These are phyloP conservation scores for Talpa occidentalis DNA, from an alignment of 2,113 vertebrate species.

Conservation along the genomic window DNA sequence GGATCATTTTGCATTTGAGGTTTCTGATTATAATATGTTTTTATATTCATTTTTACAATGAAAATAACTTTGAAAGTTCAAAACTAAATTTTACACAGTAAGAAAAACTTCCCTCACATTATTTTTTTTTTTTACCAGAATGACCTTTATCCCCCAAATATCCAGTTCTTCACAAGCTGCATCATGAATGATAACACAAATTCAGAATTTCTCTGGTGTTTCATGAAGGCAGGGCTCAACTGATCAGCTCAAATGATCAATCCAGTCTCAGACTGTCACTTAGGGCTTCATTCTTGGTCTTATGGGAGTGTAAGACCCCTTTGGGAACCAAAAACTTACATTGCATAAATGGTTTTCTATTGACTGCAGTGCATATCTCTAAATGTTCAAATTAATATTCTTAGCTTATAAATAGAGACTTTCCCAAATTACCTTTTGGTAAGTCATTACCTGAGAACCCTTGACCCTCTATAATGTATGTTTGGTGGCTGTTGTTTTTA, in stretches of 20 bases:
- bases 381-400: slow-evolving; percentile 38
- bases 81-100: not conserved
- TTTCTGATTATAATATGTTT: not conserved
- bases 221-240: not conserved
- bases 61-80: slow-evolving; percentile 16
- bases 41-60: not conserved
- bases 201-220: not conserved
- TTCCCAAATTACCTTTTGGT: slow-evolving; percentile 54
- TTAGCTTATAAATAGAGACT: slow-evolving; percentile 32
- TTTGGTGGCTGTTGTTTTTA: slow-evolving; percentile 55
- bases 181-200: not conserved
- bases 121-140: not conserved
- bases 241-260: not conserved
- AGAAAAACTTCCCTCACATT: not conserved
- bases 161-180: not conserved
- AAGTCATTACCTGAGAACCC: slow-evolving; percentile 62
- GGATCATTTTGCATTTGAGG: not conserved
- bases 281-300: not conserved
- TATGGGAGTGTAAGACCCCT: not conserved
- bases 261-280: not conserved
- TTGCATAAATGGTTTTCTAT: not conserved
- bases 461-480: not conserved
- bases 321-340: not conserved
- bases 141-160: not conserved
- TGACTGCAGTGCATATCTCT: not conserved